Conservation (phyloP, 1,140 invertebrate species). For the Oncopeltus fasciatus region DNA sequence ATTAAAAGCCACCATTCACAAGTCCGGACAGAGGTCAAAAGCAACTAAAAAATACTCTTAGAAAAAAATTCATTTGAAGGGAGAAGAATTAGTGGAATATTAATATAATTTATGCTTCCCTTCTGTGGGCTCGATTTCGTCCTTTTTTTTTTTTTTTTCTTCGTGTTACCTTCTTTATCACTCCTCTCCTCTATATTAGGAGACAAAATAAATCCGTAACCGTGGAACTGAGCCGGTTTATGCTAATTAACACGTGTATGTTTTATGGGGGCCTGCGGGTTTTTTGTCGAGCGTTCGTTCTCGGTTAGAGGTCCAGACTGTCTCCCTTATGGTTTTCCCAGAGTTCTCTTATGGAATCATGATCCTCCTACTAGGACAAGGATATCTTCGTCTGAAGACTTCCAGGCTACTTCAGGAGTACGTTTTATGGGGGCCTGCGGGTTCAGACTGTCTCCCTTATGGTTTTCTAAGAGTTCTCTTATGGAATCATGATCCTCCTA, state of each 20-base stretch:
- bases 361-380: too few species aligned
- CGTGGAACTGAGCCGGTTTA: not conserved
- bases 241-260: conserved; percentile 9
- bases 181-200: not conserved
- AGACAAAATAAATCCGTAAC: not conserved
- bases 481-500: too few species aligned
- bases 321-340: too few species aligned
- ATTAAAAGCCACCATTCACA: not conserved
- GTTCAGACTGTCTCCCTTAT: too few species aligned
- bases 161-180: not conserved
- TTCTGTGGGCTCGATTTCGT: not conserved
- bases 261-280: not conserved
- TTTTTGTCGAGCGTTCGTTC: not conserved
- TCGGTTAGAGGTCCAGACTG: too few species aligned
- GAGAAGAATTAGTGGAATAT: conserved; percentile 8
- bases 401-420: too few species aligned
- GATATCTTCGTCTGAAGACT: too few species aligned
- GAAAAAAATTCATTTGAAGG: not conserved
- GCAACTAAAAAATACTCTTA: not conserved
- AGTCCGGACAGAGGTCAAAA: not conserved
- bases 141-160: not conserved
- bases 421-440: too few species aligned
- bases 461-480: too few species aligned
- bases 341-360: too few species aligned
- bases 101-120: conserved; percentile 10